phyloP scores from a whole-genome alignment of 2,888 invertebrate species.

The Bembecia ichneumoniformis region DNA sequence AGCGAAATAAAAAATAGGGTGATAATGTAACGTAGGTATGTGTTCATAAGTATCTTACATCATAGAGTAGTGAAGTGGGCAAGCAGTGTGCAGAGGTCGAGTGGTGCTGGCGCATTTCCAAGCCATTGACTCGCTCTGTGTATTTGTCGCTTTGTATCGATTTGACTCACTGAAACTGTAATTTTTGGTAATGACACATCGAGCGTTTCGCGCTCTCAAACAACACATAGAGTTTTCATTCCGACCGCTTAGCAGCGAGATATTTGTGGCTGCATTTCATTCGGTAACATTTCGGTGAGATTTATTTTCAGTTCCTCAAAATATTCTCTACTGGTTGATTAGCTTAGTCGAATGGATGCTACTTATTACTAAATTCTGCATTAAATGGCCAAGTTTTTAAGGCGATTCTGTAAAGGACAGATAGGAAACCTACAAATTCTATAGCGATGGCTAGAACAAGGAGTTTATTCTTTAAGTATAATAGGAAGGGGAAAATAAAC shows the following conservation, averaged over 20 bases:
- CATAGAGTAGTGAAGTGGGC: constrained; percentile 25
- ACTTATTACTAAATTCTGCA: too few species aligned
- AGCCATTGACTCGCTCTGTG: constrained; percentile 32
- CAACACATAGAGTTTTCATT: neutral
- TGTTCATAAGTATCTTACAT: constrained; percentile 10
- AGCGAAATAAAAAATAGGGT: too few species aligned
- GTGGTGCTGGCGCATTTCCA: constrained; percentile 50
- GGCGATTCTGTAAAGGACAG: too few species aligned
- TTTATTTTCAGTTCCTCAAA: too few species aligned
- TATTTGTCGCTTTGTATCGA: constrained; percentile 52
- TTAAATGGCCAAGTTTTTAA: too few species aligned
- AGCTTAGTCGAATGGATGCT: too few species aligned
- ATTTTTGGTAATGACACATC: constrained; percentile 25
- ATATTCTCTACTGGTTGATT: too few species aligned
- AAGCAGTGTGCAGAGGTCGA: constrained; percentile 33
- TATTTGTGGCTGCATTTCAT: neutral
- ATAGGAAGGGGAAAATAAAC: too few species aligned
- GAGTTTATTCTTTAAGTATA: too few species aligned
- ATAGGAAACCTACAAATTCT: too few species aligned
- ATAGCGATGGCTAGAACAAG: too few species aligned
- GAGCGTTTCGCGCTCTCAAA: constrained; percentile 1
- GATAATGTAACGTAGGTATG: neutral
- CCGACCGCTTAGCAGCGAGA: neutral
- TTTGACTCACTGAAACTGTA: constrained; percentile 51
- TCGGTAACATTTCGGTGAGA: neutral